A percentile compares a stretch with the other conserved stretches of the same genome.
phyloP scores from a whole-genome alignment of 2,797 vertebrate genomes.

The Coregonus ussuriensis region DNA sequence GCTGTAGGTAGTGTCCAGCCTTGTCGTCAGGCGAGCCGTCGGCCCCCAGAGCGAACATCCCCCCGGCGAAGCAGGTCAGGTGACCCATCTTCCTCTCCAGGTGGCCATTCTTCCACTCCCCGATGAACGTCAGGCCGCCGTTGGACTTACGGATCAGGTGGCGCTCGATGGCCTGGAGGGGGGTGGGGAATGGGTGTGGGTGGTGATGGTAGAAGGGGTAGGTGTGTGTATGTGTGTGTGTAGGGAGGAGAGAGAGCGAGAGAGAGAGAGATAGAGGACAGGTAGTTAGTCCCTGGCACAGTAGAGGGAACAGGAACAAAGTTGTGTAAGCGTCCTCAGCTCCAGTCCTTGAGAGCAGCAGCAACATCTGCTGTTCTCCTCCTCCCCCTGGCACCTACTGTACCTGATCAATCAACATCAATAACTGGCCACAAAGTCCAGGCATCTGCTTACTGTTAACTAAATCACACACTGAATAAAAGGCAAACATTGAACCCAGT shows the following conservation, averaged over 20 bases:
- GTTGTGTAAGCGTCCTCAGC: too few species aligned
- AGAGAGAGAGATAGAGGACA: not conserved
- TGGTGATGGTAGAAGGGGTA: too few species aligned
- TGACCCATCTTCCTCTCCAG: conserved; percentile 98
- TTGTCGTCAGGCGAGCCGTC: conserved; percentile 94
- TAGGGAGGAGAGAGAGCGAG: too few species aligned
- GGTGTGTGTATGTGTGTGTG: too few species aligned
- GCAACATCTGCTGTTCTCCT: too few species aligned
- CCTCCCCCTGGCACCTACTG: not conserved
- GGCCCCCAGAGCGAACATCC: conserved; percentile 95
- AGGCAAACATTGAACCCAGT: conserved; percentile 2
- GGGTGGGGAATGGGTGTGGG: not conserved
- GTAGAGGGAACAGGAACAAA: not conserved
- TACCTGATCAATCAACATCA: conserved; percentile 28
- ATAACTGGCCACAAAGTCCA: conserved; percentile 16
- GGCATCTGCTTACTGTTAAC: conserved; percentile 25
- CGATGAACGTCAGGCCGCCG: conserved; percentile 93
- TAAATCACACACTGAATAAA: not conserved
- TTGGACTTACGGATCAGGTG: conserved; percentile 95
- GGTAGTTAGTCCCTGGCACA: not conserved
- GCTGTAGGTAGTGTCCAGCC: conserved; percentile 95
- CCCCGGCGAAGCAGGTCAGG: conserved; percentile 95
- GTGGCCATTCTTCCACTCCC: conserved; percentile 98
- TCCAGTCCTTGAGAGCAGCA: too few species aligned
- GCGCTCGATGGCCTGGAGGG: conserved; percentile 90